Base-by-base conservation (phyloP, 2,113 vertebrate species). In the Sapajus apella region DNA sequence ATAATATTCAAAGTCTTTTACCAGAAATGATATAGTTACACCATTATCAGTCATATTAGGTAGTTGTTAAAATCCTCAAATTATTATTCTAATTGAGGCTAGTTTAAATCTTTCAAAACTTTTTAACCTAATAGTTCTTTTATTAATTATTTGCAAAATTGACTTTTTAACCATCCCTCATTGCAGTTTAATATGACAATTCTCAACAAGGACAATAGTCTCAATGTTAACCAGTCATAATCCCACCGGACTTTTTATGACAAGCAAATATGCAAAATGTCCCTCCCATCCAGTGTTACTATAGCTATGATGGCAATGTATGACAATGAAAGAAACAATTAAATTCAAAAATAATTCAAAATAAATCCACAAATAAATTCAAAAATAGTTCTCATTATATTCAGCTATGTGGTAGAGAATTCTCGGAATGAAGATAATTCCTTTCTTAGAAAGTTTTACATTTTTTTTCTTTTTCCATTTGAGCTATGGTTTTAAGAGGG, bases 281-380 rank as follows among this genome's bases (percentile, higher is more conserved):
- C 20, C 21, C 27, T 32, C 6, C 17, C 0, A 2, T 52, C 8
- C 18, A 61, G 0, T 5, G 0, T 14, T 37, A 20, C 6, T 20
- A 32, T 16, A 40, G 0, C 27, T 94, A 37, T 40, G 21, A 45
- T 12, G 70, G 17, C 5, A 37, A 5, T 30, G 11, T 52, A 3
- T 81, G 8, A 2, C 12, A 35, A 17, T 47, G 27, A 66, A 83
- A 10, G 18, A 82, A 87, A 52, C 12, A 76, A 23, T 75, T 12
- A 73, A 66, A 73, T 66, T 27, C 3, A 37, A 76, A 93, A 84
- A n/a, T 56, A 3, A 50, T 75, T 87, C 11, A 52, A 52, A 52
- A 52, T 17, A 52, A 52, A 52, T 52, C 1, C 84, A 12, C 3
- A 77, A 47, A 73, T 64, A 72, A 58, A 68, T 66, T 32, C 3